These are phyloP conservation scores for Zelleria hepariella DNA, from an alignment of 2,888 invertebrate genomes.

Conservation along the genomic window DNA sequence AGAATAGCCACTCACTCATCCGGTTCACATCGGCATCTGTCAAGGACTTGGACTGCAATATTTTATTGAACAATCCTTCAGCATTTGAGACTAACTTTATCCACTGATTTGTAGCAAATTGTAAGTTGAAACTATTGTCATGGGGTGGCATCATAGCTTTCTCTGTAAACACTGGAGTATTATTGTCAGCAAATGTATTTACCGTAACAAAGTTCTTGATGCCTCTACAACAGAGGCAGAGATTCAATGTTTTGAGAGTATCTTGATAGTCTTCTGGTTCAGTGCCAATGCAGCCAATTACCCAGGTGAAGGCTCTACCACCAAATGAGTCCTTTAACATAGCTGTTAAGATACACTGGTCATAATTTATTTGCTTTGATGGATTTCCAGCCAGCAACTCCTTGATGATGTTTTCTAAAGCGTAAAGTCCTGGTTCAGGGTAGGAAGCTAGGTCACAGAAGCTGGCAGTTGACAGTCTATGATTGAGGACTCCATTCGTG, in stretches of 20 bases:
- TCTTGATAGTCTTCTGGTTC: slow-evolving; percentile 77
- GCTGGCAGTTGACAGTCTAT: slow-evolving; percentile 80
- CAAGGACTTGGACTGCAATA: slow-evolving; percentile 78
- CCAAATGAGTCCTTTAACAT: slow-evolving; percentile 82
- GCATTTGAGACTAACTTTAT: slow-evolving; percentile 87
- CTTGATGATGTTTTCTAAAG: slow-evolving; percentile 77
- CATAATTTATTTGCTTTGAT: slow-evolving; percentile 69
- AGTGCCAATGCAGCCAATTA: slow-evolving; percentile 81
- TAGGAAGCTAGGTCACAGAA: slow-evolving; percentile 78
- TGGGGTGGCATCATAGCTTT: slow-evolving; percentile 37
- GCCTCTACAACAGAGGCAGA: slow-evolving; percentile 76
- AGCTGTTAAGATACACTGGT: slow-evolving; percentile 78
- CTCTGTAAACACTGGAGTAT: slow-evolving; percentile 68
- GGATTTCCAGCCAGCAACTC: slow-evolving; percentile 68
- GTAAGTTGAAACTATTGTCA: slow-evolving; percentile 76
- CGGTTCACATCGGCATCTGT: slow-evolving; percentile 81
- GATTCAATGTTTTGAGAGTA: slow-evolving; percentile 77
- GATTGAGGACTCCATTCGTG: slow-evolving; percentile 77
- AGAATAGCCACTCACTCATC: slow-evolving; percentile 83
- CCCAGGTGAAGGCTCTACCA: slow-evolving; percentile 80
- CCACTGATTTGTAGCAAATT: slow-evolving; percentile 88
- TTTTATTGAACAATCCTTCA: slow-evolving; percentile 84
- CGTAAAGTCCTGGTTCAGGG: slow-evolving; percentile 75
- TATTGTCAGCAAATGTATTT: slow-evolving; percentile 78
- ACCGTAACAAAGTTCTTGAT: slow-evolving; percentile 80